Conservation (phyloP, 1,140 invertebrate species). For the Magallana gigas region DNA sequence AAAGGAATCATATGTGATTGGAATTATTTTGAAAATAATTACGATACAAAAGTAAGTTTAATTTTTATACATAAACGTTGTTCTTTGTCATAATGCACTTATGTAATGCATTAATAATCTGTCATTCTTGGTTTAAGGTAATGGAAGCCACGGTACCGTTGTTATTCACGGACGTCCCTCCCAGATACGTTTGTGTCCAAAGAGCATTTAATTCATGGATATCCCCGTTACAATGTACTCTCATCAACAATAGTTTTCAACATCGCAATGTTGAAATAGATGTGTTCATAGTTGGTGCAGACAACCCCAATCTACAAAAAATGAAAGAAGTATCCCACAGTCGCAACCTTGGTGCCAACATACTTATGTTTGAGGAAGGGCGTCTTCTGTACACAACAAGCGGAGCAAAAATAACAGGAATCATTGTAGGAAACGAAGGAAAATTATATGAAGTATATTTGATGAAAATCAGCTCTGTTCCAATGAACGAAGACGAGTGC, state of each 20-base stretch:
- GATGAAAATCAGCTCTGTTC: conserved; percentile 24
- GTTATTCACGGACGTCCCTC: not conserved
- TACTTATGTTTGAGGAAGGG: not conserved
- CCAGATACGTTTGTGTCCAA: not conserved
- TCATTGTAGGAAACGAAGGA: conserved; percentile 40
- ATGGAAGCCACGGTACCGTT: no score
- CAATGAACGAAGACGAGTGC: not conserved
- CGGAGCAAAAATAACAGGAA: conserved; percentile 12
- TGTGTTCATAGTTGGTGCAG: not conserved
- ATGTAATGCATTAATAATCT: no score
- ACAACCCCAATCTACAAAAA: conserved; percentile 2
- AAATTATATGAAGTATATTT: conserved; percentile 50
- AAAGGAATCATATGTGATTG: not conserved
- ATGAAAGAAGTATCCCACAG: not conserved
- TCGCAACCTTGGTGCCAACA: not conserved
- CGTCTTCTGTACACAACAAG: not conserved
- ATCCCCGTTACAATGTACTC: not conserved
- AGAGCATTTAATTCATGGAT: not conserved
- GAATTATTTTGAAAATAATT: not conserved
- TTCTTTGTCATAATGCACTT: no score
- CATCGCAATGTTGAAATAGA: not conserved
- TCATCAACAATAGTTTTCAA: not conserved
- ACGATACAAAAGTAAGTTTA: not conserved
- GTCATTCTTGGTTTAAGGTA: no score
- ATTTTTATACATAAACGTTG: no score